Evolutionary conservation across 1,140 invertebrate genomes (phyloP), one percentile per base, ranked within the genome.

Genomic region (Drosophila ficusphila): DNA sequence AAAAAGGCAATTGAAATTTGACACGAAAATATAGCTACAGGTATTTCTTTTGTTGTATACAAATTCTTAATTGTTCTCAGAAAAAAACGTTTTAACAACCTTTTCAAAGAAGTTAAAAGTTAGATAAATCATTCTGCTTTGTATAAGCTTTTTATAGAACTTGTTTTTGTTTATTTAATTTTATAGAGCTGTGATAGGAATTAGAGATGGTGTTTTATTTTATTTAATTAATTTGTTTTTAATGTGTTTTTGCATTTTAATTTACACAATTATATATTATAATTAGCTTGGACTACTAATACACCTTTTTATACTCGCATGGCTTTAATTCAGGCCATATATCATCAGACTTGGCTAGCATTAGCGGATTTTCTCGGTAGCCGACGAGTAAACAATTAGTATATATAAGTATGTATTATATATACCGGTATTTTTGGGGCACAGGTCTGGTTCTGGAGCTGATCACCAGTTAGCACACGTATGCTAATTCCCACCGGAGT

Each of bases 401-500:
- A 76, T 44, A 9, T 36, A 47, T 41, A 67, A n/a, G n/a, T n/a
- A n/a, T n/a, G n/a, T 72, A 42, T 31, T 60, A 7, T 44, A 38
- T 23, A 38, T 69, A 54, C 65, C 8, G 65, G 53, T 64, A 58
- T 68, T 76, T 77, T 70, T 12, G 49, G 46, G 54, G 23, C 46
- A 33, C 16, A 31, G 25, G 7, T 8, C 14, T 23, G 19, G 8
- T n/a, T 41, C 21, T 18, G 5, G 7, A 34, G 36, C 31, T 56
- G 41, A 39, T 31, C 9, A 23, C 51, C 61, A 76, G 51, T 85
- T 86, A 65, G 53, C 81, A 61, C 36, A n/a, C 65, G 58, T 65
- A 72, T 86, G 81, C 54, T 85, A 85, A 85, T 85, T 81, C 56
- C 57, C 25, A 49, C 38, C n/a, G 47, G 49, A 61, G 56, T 16